These are phyloP conservation scores for Cheirogaleus major DNA, from an alignment of 2,797 vertebrate species.

Conservation along the genomic window DNA sequence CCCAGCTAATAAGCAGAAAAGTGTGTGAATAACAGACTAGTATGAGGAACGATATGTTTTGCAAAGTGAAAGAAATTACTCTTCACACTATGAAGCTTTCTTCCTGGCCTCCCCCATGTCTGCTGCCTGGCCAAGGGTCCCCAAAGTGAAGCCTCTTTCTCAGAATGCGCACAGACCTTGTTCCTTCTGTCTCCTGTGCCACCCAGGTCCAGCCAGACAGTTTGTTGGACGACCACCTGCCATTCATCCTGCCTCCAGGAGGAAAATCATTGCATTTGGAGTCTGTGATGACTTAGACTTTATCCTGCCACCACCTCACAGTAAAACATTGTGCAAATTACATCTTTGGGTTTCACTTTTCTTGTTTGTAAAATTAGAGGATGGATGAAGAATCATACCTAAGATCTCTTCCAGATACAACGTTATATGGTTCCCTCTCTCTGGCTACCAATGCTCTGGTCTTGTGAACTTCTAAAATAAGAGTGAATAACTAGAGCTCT, in stretches of 20 bases:
- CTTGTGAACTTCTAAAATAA: neutral
- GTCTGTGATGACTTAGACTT: neutral
- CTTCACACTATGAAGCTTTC: neutral
- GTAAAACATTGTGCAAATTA: neutral
- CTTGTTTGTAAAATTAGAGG: neutral
- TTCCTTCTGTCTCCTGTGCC: neutral
- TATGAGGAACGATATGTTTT: neutral
- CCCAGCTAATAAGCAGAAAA: neutral
- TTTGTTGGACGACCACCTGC: neutral
- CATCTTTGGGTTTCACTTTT: neutral
- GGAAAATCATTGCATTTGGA: neutral
- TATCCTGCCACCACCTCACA: neutral
- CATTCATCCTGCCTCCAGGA: neutral
- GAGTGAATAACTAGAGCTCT: neutral
- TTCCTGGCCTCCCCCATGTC: rapidly evolving
- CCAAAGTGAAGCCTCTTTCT: neutral
- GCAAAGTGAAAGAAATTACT: neutral
- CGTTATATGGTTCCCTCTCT: neutral
- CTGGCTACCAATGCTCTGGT: neutral
- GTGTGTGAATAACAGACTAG: neutral
- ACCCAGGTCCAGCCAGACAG: neutral
- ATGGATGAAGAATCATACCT: neutral
- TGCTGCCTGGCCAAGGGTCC: neutral
- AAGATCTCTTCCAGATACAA: neutral
- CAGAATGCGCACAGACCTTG: neutral